These are phyloP conservation scores for Sphaerodactylus townsendi DNA, from an alignment of 2,113 vertebrate species.

Conservation along the genomic window DNA sequence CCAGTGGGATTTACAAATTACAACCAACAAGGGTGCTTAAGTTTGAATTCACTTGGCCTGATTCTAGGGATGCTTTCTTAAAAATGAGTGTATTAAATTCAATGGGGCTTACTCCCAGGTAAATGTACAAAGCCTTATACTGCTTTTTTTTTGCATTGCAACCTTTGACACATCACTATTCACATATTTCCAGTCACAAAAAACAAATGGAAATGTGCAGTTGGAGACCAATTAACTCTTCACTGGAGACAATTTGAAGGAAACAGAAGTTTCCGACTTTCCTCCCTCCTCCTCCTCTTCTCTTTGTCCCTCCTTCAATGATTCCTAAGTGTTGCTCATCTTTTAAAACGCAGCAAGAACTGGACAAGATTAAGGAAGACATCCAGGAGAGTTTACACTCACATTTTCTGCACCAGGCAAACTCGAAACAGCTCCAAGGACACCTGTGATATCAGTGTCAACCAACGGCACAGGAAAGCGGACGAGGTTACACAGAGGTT, in stretches of 20 bases:
- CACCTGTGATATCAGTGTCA: neutral
- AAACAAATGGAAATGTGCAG: neutral
- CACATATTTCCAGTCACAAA: neutral
- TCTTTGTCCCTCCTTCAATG: neutral
- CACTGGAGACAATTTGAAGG: neutral
- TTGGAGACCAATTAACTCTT: neutral
- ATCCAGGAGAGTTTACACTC: neutral
- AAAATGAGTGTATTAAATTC: neutral
- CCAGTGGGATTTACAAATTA: neutral
- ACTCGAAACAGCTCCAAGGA: slow-evolving; percentile 41
- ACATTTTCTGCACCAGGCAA: neutral
- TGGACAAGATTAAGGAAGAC: slow-evolving; percentile 8
- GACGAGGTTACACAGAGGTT: slow-evolving; percentile 36
- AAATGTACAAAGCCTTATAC: no score
- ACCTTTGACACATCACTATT: neutral
- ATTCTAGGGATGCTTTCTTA: neutral
- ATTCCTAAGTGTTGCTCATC: no score
- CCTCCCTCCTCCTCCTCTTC: neutral
- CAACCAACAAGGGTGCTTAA: neutral
- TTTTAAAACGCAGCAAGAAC: slow-evolving; percentile 31
- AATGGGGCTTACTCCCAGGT: neutral
- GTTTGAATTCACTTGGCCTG: neutral
- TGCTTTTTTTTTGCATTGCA: neutral
- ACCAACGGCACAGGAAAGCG: slow-evolving; percentile 1
- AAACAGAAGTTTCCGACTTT: neutral